Evolutionary conservation across 2,113 vertebrate species (phyloP), one percentile per base, ranked within the genome.

Genomic region (Tragelaphus imberbis): DNA sequence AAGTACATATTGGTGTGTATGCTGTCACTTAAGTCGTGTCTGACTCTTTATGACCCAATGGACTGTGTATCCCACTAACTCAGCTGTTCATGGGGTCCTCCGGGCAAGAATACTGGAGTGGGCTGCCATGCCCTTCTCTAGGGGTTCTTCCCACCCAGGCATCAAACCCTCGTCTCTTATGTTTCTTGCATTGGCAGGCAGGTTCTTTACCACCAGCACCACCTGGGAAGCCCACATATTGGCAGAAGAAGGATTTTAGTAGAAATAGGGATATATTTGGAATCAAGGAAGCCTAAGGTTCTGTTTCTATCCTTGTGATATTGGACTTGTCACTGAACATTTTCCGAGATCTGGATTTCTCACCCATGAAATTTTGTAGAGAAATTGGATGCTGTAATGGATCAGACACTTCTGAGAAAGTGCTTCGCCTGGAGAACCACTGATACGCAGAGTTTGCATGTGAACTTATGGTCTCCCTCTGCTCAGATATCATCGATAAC

Each of bases 81-180:
- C n/a, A 23, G 36, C 68, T 12, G 19, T 40, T 23, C 68, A 23
- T 3, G n/a, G 19, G n/a, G 68, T 40, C 17, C 68, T 71, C 68
- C 68, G 12, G 19, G 68, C 19, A 40, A 71, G 19, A 12, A 23
- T 12, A 5, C n/a, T 5, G 19, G 19, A 12, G 68, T 3, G 19
- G 68, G n/a, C 68, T 40, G 19, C n/a, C 68, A 3, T 23, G 68
- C 10, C 19, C 68, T 71, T 40, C n/a, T 71, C 19, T 11, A 23
- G n/a, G n/a, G 10, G 68, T 12, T 71, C 68, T 40, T 71, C n/a
- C 19, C 19, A 40, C n/a, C 10, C n/a, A 23, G n/a, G 19, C 0
- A 0, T 23, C 1, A 0, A 71, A 23, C 19, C 19, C 5, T 71
- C 2, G 1, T 71, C n/a, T 40, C 68, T 71, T 36, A 71, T 21